Percentiles rank a stretch among this genome's conserved stretches.
Conservation (phyloP, 2,113 vertebrate species). For the Glaucomys volans region DNA sequence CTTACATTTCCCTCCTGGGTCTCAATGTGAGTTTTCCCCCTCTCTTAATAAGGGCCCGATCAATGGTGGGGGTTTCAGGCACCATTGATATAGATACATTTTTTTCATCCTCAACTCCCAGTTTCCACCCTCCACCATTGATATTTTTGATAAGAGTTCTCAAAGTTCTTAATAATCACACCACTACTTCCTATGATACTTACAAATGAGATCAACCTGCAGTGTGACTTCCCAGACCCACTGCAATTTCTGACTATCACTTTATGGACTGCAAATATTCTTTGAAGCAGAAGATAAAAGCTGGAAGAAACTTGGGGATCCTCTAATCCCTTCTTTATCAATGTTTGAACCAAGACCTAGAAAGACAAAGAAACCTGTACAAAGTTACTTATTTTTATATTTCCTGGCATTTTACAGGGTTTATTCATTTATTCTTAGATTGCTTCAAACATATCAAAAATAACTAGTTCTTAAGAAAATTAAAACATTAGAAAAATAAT, state of each 20-base stretch:
- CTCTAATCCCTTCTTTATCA: neutral
- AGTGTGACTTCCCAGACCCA: neutral
- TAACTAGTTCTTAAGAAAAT: slow-evolving; percentile 19
- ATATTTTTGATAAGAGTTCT: neutral
- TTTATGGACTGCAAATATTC: neutral
- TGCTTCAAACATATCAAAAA: neutral
- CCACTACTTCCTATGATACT: no score
- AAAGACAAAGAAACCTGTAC: neutral
- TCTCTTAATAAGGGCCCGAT: neutral
- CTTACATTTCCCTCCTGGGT: neutral
- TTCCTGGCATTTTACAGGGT: neutral
- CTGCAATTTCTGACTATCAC: neutral
- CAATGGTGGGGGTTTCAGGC: neutral
- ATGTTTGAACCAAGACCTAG: slow-evolving; percentile 27
- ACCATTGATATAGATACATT: neutral
- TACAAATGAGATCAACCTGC: neutral
- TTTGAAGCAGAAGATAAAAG: slow-evolving; percentile 42
- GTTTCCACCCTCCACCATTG: neutral
- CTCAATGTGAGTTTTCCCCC: neutral
- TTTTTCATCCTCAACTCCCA: no score
- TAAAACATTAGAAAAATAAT: neutral
- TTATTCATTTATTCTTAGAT: slow-evolving; percentile 43
- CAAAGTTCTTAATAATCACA: neutral
- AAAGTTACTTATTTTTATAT: neutral
- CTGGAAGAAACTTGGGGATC: neutral